Conservation (phyloP, 2,113 vertebrate genomes). For the Tetrax tetrax region DNA sequence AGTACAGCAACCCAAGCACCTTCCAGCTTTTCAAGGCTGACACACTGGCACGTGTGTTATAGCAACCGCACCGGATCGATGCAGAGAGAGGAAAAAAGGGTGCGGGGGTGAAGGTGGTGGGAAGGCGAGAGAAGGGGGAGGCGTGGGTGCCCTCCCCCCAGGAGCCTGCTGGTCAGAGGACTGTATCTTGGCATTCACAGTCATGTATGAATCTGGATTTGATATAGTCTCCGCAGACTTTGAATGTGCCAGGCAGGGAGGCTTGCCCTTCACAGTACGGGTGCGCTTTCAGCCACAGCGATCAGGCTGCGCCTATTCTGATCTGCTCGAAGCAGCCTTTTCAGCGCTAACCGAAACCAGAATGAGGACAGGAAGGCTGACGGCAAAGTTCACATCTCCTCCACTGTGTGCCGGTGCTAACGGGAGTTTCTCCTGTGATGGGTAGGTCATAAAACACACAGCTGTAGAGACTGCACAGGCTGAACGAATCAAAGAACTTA, state of each 20-base stretch:
- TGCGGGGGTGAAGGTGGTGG: neutral
- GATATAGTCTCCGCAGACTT: neutral
- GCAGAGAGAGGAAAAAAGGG: neutral
- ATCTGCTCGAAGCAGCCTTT: constrained; percentile 14
- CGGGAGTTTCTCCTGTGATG: constrained; percentile 28
- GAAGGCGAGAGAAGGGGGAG: neutral
- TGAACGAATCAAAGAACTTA: constrained; percentile 49
- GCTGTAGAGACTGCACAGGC: neutral
- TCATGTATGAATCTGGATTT: neutral
- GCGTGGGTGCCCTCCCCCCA: neutral
- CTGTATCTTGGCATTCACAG: neutral
- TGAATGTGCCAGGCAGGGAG: constrained; percentile 26
- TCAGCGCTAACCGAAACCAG: constrained; percentile 5
- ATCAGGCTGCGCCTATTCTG: constrained; percentile 2
- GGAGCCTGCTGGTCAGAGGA: neutral
- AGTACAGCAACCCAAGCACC: neutral
- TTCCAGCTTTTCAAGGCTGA: neutral
- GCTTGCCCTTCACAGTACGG: constrained; percentile 38
- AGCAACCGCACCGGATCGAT: neutral
- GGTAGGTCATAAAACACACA: constrained; percentile 38
- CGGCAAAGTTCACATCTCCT: constrained; percentile 39
- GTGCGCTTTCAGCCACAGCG: neutral
- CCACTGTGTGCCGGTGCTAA: neutral
- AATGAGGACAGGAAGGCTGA: neutral
- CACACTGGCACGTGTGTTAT: neutral